These are phyloP conservation scores for Labeo catla DNA, from an alignment of 2,113 vertebrate species.

Conservation along the genomic window DNA sequence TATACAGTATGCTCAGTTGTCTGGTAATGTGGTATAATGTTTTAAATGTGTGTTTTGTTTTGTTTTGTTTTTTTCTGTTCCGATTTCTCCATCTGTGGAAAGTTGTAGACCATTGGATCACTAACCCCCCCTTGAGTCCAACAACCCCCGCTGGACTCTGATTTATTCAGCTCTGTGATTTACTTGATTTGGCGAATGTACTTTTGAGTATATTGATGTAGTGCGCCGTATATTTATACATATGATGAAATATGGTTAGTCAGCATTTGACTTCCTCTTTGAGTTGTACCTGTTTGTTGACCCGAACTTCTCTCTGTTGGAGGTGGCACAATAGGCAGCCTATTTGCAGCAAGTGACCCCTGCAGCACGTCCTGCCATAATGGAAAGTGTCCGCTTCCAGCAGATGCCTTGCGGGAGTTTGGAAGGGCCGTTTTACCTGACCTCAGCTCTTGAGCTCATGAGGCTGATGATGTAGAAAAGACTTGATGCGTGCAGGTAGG, in stretches of 20 bases:
- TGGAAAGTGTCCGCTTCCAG: constrained; percentile 59
- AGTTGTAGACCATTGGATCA: background rate
- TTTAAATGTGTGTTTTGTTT: too few species aligned
- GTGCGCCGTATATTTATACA: constrained; percentile 15
- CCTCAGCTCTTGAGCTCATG: constrained; percentile 48
- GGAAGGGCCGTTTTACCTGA: constrained; percentile 49
- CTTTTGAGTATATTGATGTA: constrained; percentile 4
- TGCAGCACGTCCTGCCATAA: constrained; percentile 54
- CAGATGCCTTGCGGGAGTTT: constrained; percentile 62
- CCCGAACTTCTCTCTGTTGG: constrained; percentile 62
- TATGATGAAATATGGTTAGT: constrained; percentile 25
- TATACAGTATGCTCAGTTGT: background rate
- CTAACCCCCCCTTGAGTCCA: background rate
- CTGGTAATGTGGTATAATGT: background rate
- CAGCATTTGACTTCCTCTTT: constrained; percentile 20
- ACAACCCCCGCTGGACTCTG: constrained; percentile 3
- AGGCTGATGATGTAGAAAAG: constrained; percentile 1
- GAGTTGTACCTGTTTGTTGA: constrained; percentile 55
- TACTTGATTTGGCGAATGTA: constrained; percentile 17
- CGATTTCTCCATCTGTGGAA: constrained; percentile 19
- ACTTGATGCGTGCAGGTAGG: background rate
- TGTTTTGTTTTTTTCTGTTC: background rate
- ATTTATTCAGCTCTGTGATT: constrained; percentile 12
- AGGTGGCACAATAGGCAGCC: constrained; percentile 58
- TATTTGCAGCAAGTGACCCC: constrained; percentile 63